Evolutionary conservation across 92 coral and sea anemone genomes (phyloP), one percentile per base, ranked within the genome.

Genomic region (Parazoanthus swiftii): DNA sequence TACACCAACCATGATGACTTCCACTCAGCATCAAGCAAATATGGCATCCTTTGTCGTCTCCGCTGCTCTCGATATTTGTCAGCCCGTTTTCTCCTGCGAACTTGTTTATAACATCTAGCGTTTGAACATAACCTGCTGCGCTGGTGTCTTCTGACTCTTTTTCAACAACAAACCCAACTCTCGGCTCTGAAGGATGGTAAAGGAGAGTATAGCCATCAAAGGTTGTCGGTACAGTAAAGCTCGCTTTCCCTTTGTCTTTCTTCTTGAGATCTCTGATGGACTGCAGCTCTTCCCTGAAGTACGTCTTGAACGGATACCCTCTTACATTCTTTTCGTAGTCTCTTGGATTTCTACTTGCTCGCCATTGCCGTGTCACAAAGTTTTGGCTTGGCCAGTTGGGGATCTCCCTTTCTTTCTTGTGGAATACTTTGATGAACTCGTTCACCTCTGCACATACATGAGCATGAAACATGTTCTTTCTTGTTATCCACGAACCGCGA

Each of bases 281-380:
- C 35, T 82, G 46, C 35, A 93, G 88, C 42, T 95, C 98, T 21
- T 93, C 91, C 54, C 73, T 74, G 70, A 88, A 89, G 75, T 90
- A 91, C 3, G 91, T 88, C 51, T 56, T 56, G 81, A 81, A 79
- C 8, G 94, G 94, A 76, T 93, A 93, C 18, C 81, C 86, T 46
- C 86, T 79, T 15, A 91, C 98, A 77, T 91, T 93, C 10, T 35
- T 23, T 43, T 88, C 95, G 83, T 92, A 94, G 14, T 90, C 26
- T 76, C 42, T 75, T 3, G 93, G 90, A 38, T 94, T 76, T 58
- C 68, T 85, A 81, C 91, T 91, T 42, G 90, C 93, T 44, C 77
- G 80, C 98, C 98, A 92, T 82, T 94, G 93, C 42, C 68, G 88
- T 23, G 95, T 94, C 39, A 94, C 95, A 89, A 79, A 94, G 21